Conservation (phyloP, 2,888 invertebrate species). For the Meloe dianella region DNA sequence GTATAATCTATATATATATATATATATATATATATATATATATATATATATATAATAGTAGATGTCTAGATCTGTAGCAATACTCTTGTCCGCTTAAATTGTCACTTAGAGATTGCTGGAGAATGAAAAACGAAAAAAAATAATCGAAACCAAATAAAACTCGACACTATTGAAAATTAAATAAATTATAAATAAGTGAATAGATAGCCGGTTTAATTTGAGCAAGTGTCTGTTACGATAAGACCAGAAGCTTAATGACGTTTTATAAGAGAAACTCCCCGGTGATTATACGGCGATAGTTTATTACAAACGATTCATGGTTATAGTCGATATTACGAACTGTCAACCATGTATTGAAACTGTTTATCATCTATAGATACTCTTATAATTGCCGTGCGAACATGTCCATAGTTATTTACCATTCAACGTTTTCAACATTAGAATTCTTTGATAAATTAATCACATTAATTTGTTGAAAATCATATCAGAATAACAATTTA, state of each 20-base stretch:
- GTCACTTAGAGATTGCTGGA: too few species aligned
- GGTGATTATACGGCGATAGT: conserved; percentile 36
- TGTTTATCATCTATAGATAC: conserved; percentile 34
- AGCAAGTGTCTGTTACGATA: conserved; percentile 12
- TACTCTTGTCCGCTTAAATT: too few species aligned
- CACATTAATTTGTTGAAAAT: conserved; percentile 26
- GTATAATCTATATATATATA: too few species aligned
- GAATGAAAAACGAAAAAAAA: too few species aligned
- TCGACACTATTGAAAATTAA: not conserved
- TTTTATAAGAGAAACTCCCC: conserved; percentile 35
- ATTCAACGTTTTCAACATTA: conserved; percentile 27
- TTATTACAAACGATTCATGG: conserved; percentile 33
- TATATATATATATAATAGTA: too few species aligned
- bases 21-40: too few species aligned
- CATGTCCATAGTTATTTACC: conserved; percentile 31
- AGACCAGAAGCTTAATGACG: conserved; percentile 35
- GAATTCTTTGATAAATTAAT: conserved; percentile 33
- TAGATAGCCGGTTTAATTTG: conserved; percentile 3
- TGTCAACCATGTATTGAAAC: conserved; percentile 35
- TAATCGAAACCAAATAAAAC: too few species aligned
- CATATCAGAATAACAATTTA: conserved; percentile 1
- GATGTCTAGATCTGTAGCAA: conserved; percentile 1
- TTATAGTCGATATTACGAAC: conserved; percentile 36
- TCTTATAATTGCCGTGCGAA: conserved; percentile 41
- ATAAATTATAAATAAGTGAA: not conserved